Base-by-base conservation (phyloP, 2,113 vertebrate genomes). In the Cryptomyrus ogoouensis region DNA sequence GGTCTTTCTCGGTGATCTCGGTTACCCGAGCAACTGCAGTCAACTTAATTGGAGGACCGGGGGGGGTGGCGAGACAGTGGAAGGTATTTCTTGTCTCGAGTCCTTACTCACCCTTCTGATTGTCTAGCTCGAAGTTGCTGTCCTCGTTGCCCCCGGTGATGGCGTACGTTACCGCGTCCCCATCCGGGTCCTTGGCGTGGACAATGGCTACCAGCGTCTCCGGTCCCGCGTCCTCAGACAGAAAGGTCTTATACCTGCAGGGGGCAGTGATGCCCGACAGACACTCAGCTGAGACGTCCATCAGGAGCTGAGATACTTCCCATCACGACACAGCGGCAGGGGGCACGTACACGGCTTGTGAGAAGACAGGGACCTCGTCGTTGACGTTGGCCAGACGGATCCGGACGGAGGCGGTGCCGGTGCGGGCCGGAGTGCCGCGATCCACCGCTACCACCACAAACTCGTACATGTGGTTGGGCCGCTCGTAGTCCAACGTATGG, bases 211-310 rank as follows among this genome's bases (percentile, higher is more conserved):
- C 97, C 91, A 98, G 95, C 0, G 96, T 97, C 90, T 96, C 95
- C 0, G 97, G 97, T 42, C 97, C 97, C 3, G 97, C 97, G 13
- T 98, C 97, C 91, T 98, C 97, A 0, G 97, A 97, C 66, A 98
- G 95, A 92, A 98, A 98, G 0, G 97, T 97, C 92, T 96, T 97
- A 92, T 98, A 98, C 1, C 97, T 98, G 94, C 27, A 0, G 58
- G 7, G 47, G 42, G 58, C 50, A 91, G 56, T 46, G 1, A 13
- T 83, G 35, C 50, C 66, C 35, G 13, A 47, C 10, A 47, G 52
- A 58, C 24, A 9, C 39, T 87, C 35, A 27, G 35, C 2, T 13
- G 35, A 27, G 10, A 70, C 7, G 56, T 3, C 15, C 35, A 80
- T 19, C 39, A 19, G 39, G 74, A 42, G 74, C 74, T 42, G 35